These are phyloP conservation scores for Porites evermanni DNA, from an alignment of 92 coral and sea anemone genomes.

Conservation along the genomic window DNA sequence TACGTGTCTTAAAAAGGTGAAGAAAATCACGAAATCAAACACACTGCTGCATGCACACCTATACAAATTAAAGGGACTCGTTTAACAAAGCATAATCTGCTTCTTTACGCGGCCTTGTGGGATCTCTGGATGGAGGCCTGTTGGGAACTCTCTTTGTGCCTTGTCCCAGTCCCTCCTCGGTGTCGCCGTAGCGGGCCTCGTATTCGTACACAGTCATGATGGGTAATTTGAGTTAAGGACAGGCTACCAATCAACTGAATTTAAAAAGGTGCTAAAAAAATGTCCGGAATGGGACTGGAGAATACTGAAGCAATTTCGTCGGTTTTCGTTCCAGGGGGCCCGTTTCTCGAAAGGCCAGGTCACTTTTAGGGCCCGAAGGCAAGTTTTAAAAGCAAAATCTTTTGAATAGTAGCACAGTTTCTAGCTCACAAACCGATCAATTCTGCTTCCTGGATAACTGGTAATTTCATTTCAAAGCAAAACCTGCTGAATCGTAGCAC, in stretches of 20 bases:
- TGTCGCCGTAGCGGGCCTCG: slow-evolving; percentile 85
- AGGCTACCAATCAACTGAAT: neutral
- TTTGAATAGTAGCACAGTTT: too few relatives aligned
- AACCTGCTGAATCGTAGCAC: too few relatives aligned
- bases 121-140: slow-evolving; percentile 98
- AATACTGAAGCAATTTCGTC: too few relatives aligned
- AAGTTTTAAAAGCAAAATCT: too few relatives aligned
- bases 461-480: too few relatives aligned
- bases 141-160: slow-evolving; percentile 82
- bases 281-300: too few relatives aligned
- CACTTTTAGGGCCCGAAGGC: too few relatives aligned
- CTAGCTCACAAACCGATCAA: too few relatives aligned
- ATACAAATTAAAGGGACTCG: neutral
- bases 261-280: too few relatives aligned
- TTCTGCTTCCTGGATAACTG: too few relatives aligned
- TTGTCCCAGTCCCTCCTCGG: slow-evolving; percentile 59
- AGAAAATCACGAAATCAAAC: neutral
- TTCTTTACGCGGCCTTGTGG: slow-evolving; percentile 96
- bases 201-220: slow-evolving; percentile 93
- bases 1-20: neutral
- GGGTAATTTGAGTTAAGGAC: slow-evolving; percentile 83
- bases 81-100: slow-evolving; percentile 64
- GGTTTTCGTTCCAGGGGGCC: too few relatives aligned
- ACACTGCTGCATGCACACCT: neutral
- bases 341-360: too few relatives aligned